Conservation (phyloP, 2,888 invertebrate species). For the Philereme vetulata region DNA sequence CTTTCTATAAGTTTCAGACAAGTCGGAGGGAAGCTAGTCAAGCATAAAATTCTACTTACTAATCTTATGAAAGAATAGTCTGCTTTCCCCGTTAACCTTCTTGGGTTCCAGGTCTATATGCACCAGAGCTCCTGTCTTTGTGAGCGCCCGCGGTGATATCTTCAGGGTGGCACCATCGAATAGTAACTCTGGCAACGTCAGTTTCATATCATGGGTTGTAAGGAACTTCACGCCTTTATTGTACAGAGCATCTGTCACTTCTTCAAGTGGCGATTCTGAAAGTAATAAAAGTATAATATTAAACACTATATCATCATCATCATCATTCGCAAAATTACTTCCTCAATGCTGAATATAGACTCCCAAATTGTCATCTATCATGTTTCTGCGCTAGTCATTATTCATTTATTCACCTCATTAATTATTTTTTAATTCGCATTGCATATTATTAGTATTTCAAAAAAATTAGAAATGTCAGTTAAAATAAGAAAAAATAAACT, state of each 20-base stretch:
- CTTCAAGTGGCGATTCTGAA: constrained; percentile 87
- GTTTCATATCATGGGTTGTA: constrained; percentile 89
- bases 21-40: no score
- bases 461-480: no score
- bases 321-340: no score
- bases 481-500: no score
- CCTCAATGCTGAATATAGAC: no score
- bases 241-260: constrained; percentile 88
- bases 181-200: constrained; percentile 88
- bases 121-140: constrained; percentile 89
- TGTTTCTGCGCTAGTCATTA: no score
- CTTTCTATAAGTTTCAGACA: no score
- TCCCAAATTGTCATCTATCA: no score
- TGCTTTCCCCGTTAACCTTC: constrained; percentile 75
- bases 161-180: constrained; percentile 89
- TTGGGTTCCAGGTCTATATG: constrained; percentile 88
- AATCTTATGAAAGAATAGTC: constrained; percentile 88
- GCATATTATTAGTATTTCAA: no score
- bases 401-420: no score
- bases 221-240: constrained; percentile 89
- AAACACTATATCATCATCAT: no score
- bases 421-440: no score
- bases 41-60: constrained; percentile 76
- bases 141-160: constrained; percentile 89
- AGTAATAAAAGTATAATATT: constrained; percentile 25